Base-by-base conservation (phyloP, 2,113 vertebrate species). In the Cepphus grylle region DNA sequence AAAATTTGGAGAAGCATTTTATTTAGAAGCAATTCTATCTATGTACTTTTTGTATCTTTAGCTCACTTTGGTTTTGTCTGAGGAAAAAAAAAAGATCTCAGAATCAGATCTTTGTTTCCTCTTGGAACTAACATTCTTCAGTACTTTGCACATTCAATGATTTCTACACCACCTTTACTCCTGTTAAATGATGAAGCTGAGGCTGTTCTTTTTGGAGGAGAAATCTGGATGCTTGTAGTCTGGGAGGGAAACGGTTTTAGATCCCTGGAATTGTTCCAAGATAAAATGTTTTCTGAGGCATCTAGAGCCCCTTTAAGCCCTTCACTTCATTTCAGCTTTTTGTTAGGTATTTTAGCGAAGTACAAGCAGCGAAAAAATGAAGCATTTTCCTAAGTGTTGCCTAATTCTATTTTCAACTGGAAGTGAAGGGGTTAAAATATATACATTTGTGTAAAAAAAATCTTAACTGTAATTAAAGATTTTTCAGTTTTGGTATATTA, bases 351-450 rank as follows among this genome's bases (percentile, higher is more conserved):
- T 97, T 96, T 58, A 90, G 91, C 66, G 45, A 81, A 92, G 72
- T 73, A 53, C 40, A 67, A 95, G 79, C 86, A 88, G 78, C 4
- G 8, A 90, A 55, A 5, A 62, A 94, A 96, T 52, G 87, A 92
- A 56, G 69, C 88, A 36, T 95, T 97, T 98, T 96, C 63, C 11
- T 81, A 96, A 88, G 85, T 83, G 74, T 58, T 96, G 95, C 94
- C 96, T 97, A 88, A 88, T 94, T 97, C 82, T 96, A 94, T 96
- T 98, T 98, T 96, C 84, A 96, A 88, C 42, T 86, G 91, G 94
- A 97, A 94, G 78, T 70, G 94, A 95, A 89, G 50, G 93, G 55
- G 94, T 96, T 97, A 94, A 97, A 97, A 97, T 81, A 81, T 67
- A 86, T 49, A 90, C 69, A 95, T 93, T 94, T 83, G 55, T 97